A percentile compares a stretch with the other conserved stretches of the same genome.
phyloP scores from a whole-genome alignment of 2,797 vertebrate genomes.

The Parauchenoglanis ngamensis region DNA sequence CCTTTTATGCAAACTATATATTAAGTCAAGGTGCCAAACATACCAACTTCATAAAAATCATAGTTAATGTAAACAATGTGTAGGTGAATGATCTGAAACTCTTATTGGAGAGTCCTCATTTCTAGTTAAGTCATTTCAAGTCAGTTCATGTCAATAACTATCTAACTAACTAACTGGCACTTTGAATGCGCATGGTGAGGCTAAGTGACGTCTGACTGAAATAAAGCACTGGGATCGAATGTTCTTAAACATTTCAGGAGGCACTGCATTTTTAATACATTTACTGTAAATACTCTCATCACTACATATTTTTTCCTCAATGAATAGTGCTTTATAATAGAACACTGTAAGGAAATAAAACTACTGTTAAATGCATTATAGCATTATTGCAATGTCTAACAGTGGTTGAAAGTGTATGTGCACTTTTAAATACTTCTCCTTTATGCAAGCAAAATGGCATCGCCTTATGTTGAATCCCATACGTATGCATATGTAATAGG shows the following conservation, averaged over 20 bases:
- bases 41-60: not conserved
- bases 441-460: not conserved
- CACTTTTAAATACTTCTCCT: not conserved
- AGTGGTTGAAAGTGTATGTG: not conserved
- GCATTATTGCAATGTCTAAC: not conserved
- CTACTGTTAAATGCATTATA: not conserved
- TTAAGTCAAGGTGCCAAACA: not conserved
- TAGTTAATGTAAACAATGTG: not conserved
- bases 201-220: not conserved
- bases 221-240: not conserved
- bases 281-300: conserved; percentile 1
- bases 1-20: not conserved
- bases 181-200: not conserved
- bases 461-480: not conserved
- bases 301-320: not conserved
- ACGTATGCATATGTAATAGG: not conserved
- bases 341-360: not conserved
- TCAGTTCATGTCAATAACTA: no score
- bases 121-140: no score
- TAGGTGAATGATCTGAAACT: not conserved
- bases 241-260: not conserved
- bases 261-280: not conserved
- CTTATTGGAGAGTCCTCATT: not conserved
- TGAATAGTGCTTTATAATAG: not conserved
- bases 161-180: not conserved